These are phyloP conservation scores for Cichladusa arquata DNA, from an alignment of 2,113 vertebrate genomes.

Conservation along the genomic window DNA sequence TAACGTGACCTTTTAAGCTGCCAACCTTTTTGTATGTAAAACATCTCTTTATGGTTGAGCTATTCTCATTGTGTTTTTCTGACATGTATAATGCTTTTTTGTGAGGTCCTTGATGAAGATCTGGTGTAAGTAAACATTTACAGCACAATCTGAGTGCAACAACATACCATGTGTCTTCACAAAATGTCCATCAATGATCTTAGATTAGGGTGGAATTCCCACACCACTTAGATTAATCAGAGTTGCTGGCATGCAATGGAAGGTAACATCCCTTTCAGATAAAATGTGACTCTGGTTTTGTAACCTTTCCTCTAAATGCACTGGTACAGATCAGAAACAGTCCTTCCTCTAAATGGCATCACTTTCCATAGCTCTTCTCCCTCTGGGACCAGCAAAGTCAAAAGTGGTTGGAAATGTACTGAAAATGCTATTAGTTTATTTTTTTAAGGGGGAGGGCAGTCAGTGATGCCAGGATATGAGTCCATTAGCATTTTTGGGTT, in stretches of 20 bases:
- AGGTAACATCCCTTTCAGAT: neutral
- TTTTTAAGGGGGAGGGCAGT: neutral
- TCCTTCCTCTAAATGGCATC: neutral
- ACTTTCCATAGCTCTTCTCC: neutral
- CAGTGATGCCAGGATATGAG: neutral
- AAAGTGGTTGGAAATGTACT: conserved; percentile 7
- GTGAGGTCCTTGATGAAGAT: neutral
- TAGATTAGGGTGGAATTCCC: neutral
- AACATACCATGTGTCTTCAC: neutral
- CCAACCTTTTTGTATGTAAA: conserved; percentile 18
- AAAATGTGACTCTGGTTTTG: neutral
- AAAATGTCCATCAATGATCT: neutral
- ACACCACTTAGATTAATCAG: neutral
- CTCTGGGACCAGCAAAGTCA: neutral
- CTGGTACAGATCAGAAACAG: neutral
- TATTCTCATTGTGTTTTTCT: neutral
- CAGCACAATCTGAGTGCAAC: neutral
- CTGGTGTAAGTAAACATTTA: neutral
- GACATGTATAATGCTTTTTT: neutral
- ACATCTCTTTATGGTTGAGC: neutral
- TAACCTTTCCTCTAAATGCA: conserved; percentile 29
- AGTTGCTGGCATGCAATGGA: neutral
- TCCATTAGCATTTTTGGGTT: neutral
- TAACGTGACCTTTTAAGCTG: conserved; percentile 6
- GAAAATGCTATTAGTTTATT: neutral